Conservation (phyloP, 2,797 vertebrate genomes). For the Sebastes aleutianus region DNA sequence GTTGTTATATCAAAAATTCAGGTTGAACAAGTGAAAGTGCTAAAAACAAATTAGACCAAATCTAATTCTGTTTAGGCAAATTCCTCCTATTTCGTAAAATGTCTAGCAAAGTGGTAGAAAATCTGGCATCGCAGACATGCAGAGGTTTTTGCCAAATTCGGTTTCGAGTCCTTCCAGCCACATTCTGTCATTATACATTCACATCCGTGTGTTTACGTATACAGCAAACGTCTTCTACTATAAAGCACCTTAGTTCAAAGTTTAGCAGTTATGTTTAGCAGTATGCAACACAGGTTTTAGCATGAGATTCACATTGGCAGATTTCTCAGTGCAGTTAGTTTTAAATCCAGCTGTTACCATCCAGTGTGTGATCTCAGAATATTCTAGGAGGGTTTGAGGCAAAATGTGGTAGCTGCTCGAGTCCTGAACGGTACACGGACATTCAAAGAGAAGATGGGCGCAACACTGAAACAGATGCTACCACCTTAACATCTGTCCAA, state of each 20-base stretch:
- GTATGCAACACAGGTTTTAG: constrained; percentile 14
- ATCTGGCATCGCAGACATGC: constrained; percentile 20
- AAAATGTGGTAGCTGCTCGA: constrained; percentile 17
- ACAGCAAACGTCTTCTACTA: constrained; percentile 3
- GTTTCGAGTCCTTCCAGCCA: background rate
- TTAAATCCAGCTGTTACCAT: background rate
- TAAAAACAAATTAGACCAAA: background rate
- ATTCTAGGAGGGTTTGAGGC: constrained; percentile 15
- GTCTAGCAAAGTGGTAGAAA: constrained; percentile 29
- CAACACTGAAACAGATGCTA: background rate
- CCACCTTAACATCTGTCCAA: constrained; percentile 5
- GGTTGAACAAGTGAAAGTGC: background rate
- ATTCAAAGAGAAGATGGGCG: constrained; percentile 8
- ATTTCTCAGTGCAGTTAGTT: constrained; percentile 8
- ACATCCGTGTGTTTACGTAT: background rate
- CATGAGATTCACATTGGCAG: background rate
- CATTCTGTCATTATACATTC: constrained; percentile 32
- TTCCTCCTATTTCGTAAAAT: background rate
- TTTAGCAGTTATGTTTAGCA: background rate
- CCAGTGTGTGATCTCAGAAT: background rate
- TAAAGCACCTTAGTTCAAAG: constrained; percentile 37
- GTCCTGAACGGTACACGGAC: constrained; percentile 13
- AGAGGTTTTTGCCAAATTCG: constrained; percentile 4
- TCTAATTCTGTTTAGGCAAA: background rate
- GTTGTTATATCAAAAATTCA: constrained; percentile 4